Conservation (phyloP, 1,140 invertebrate species). For the Orchestia grillus region DNA sequence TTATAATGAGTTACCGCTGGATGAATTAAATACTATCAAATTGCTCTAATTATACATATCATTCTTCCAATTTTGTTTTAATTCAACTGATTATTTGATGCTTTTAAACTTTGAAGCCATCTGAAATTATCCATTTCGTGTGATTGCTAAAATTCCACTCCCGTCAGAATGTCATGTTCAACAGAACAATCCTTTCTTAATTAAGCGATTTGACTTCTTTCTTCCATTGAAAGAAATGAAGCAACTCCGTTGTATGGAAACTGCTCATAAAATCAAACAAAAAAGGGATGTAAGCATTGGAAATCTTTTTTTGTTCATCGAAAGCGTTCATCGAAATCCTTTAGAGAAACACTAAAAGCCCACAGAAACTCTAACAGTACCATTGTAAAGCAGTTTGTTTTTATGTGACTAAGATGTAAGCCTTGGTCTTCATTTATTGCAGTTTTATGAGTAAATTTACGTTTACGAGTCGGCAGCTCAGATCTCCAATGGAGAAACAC, state of each 20-base stretch:
- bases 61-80: background rate
- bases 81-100: background rate
- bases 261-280: background rate
- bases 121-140: background rate
- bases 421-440: background rate
- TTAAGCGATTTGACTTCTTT: background rate
- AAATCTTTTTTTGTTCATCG: background rate
- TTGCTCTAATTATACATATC: background rate
- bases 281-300: background rate
- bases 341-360: background rate
- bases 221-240: background rate
- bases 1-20: background rate
- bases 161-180: no score
- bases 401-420: background rate
- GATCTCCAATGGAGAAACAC: background rate
- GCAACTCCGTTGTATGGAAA: background rate
- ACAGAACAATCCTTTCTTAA: background rate
- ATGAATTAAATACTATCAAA: background rate
- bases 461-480: background rate
- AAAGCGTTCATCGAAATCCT: background rate
- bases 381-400: background rate
- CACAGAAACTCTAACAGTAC: background rate
- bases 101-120: background rate
- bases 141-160: background rate
- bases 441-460: background rate